These are phyloP conservation scores for Poeciliopsis paucimaculata DNA, from an alignment of 2,797 vertebrate species.

Conservation along the genomic window DNA sequence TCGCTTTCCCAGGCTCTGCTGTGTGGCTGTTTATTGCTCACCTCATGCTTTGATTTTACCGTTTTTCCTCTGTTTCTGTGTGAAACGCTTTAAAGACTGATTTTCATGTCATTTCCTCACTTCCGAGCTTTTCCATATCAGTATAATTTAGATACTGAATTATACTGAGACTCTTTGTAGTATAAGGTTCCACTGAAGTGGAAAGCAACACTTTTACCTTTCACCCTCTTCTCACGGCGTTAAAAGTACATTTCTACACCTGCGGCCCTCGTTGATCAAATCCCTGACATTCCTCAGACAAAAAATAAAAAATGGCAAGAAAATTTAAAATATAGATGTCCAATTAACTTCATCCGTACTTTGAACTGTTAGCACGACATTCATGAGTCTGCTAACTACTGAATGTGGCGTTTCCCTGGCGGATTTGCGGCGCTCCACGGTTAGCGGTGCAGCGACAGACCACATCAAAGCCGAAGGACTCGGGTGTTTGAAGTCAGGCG, in stretches of 20 bases:
- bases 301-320: neutral
- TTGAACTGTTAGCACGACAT: slow-evolving; percentile 8
- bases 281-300: neutral
- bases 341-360: neutral
- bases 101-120: neutral
- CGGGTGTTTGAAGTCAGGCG: slow-evolving; percentile 50
- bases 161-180: neutral
- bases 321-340: neutral
- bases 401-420: slow-evolving; percentile 8
- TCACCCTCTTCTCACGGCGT: neutral
- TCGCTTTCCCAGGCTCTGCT: too few species aligned
- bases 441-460: slow-evolving; percentile 23
- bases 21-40: too few species aligned
- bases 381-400: slow-evolving; percentile 11
- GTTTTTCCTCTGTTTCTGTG: too few species aligned
- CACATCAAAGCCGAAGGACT: slow-evolving; percentile 44
- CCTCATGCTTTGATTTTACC: too few species aligned
- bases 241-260: neutral
- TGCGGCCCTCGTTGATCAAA: neutral
- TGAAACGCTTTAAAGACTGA: neutral
- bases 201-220: neutral
- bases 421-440: slow-evolving; percentile 2
- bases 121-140: neutral
- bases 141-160: neutral
- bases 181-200: neutral